These are phyloP conservation scores for Esox masquinongy DNA, from an alignment of 2,797 vertebrate species.

Conservation along the genomic window DNA sequence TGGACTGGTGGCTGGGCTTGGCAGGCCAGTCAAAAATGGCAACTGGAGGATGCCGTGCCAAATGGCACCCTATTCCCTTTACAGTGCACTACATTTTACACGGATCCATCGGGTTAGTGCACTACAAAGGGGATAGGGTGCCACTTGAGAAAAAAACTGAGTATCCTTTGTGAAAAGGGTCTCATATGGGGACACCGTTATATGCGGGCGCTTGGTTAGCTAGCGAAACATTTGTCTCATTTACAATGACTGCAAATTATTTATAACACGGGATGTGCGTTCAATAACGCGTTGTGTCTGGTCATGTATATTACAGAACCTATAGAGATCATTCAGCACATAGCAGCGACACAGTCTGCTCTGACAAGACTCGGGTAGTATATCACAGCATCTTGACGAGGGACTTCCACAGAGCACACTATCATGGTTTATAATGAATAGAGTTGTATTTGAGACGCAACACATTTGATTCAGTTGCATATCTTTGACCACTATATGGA, in stretches of 20 bases:
- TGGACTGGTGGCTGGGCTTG: conserved; percentile 52
- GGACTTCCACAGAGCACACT: background rate
- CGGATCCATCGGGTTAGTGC: background rate
- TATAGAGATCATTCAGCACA: too few species aligned
- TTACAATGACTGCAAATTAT: too few species aligned
- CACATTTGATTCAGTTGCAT: background rate
- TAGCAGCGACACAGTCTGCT: too few species aligned
- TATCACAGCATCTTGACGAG: too few species aligned
- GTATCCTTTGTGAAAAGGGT: background rate
- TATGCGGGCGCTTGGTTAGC: background rate
- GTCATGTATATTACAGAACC: too few species aligned
- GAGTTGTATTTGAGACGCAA: too few species aligned
- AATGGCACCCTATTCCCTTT: background rate
- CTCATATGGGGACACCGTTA: background rate
- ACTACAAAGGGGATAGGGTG: background rate
- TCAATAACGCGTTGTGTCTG: too few species aligned
- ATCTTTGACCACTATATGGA: background rate
- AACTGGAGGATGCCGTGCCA: conserved; percentile 55
- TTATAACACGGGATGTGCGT: too few species aligned
- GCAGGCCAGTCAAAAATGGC: background rate
- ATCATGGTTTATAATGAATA: too few species aligned
- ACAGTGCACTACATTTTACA: background rate
- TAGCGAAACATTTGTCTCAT: background rate
- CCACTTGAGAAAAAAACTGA: background rate
- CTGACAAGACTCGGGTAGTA: too few species aligned